Conservation (phyloP, 2,113 vertebrate species). For the Periophthalmus modestus region DNA sequence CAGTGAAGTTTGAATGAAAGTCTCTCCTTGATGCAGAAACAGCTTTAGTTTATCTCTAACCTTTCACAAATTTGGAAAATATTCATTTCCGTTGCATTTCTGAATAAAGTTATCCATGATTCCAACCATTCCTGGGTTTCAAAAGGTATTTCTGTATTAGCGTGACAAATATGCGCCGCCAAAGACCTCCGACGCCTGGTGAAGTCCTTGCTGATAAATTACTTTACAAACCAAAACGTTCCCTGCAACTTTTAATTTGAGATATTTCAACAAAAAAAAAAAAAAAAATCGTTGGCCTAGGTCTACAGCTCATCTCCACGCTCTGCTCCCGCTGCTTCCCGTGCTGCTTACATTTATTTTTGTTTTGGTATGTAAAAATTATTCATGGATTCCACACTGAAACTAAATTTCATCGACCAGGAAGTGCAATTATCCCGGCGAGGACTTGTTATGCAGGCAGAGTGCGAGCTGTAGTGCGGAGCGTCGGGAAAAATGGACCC, state of each 20-base stretch:
- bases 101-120: background rate
- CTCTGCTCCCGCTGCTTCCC: background rate
- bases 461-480: background rate
- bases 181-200: background rate
- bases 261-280: background rate
- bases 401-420: constrained; percentile 14
- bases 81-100: background rate
- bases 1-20: too few relatives aligned
- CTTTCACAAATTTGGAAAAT: background rate
- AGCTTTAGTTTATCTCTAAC: background rate
- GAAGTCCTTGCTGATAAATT: constrained; percentile 4
- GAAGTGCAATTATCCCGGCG: constrained; percentile 7
- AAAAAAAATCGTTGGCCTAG: background rate
- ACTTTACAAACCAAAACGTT: background rate
- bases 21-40: background rate
- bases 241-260: background rate
- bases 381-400: constrained; percentile 9
- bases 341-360: background rate
- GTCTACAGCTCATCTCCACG: background rate
- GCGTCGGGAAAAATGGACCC: background rate
- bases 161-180: background rate
- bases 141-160: constrained; percentile 2
- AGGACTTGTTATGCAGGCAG: constrained; percentile 6
- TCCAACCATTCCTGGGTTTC: background rate
- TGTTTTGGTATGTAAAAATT: constrained; percentile 19